phyloP scores from a whole-genome alignment of 2,888 invertebrate species.

The Agriopis marginaria region DNA sequence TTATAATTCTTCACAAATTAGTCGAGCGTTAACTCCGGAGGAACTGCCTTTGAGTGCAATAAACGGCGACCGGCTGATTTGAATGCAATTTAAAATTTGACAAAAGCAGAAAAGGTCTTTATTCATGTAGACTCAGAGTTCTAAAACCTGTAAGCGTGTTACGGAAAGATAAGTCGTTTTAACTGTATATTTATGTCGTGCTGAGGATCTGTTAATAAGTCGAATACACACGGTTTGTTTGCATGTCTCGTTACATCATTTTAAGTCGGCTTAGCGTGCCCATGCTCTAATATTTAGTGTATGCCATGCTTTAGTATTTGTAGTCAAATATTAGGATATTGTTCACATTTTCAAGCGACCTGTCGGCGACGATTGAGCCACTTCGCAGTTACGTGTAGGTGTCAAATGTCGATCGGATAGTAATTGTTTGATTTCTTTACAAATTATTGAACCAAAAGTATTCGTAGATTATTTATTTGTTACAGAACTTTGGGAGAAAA shows the following conservation, averaged over 20 bases:
- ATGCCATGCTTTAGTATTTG: slow-evolving; percentile 81
- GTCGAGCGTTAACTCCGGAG: slow-evolving; percentile 81
- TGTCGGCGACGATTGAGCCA: slow-evolving; percentile 67
- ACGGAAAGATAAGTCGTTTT: slow-evolving; percentile 47
- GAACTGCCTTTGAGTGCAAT: slow-evolving; percentile 82
- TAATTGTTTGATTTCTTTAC: slow-evolving; percentile 47
- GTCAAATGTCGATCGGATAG: slow-evolving; percentile 62
- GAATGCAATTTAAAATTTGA: slow-evolving; percentile 68
- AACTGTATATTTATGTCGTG: slow-evolving; percentile 44
- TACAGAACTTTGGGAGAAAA: not conserved
- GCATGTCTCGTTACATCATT: slow-evolving; percentile 80
- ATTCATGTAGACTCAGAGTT: slow-evolving; percentile 41
- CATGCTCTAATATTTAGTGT: slow-evolving; percentile 81
- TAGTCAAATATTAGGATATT: slow-evolving; percentile 80
- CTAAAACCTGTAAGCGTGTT: slow-evolving; percentile 29
- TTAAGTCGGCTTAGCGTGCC: slow-evolving; percentile 79
- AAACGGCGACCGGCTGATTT: slow-evolving; percentile 77
- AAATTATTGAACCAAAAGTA: not conserved
- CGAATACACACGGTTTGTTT: slow-evolving; percentile 78
- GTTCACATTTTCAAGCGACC: slow-evolving; percentile 71
- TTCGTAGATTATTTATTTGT: not conserved
- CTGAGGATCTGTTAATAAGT: slow-evolving; percentile 83
- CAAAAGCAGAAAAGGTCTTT: slow-evolving; percentile 43
- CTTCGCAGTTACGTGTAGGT: slow-evolving; percentile 73
- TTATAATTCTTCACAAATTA: slow-evolving; percentile 83